Evolutionary conservation across 2,888 invertebrate genomes (phyloP), one percentile per base, ranked within the genome.

Genomic region (Hipparchia semele): DNA sequence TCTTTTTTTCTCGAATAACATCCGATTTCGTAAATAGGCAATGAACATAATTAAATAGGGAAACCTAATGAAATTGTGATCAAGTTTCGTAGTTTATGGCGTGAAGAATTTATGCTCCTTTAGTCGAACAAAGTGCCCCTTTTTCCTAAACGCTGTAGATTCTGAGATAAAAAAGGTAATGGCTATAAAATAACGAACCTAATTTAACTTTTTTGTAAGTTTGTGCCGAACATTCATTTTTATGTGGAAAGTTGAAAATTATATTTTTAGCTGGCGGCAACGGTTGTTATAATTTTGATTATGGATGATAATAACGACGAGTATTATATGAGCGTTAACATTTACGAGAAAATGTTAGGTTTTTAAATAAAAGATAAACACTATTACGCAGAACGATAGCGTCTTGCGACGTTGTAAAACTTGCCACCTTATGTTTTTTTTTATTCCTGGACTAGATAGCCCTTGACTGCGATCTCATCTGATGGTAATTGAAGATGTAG

Each of bases 181-280:
- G 62, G 73, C 72, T 75, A 75, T 76, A 73, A 79, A 77, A 76
- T 76, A 76, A 75, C 74, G 68, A 76, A 75, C 68, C 71, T 68
- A 74, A 75, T 76, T 78, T 74, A 77, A 77, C 74, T 77, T 79
- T 74, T 65, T 77, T 74, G 58, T 70, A 76, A 72, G 72, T 70
- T 74, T 71, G 61, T 70, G 62, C 58, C 69, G 70, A 71, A 75
- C 69, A 74, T 78, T 78, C 71, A 75, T 74, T 77, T 78, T 78
- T 74, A 78, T 75, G 79, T 74, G 74, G 69, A 77, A 79, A 78
- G 75, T 79, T 78, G 51, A 68, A 74, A 75, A 74, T 75, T 78
- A 74, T 75, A 72, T 59, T 78, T 71, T 78, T 71, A 75, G 74
- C 72, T 65, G 54, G 64, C 62, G 65, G 73, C 68, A 60, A 59